Percentiles rank a stretch among this genome's conserved stretches.
Evolutionary conservation across 2,888 invertebrate species (phyloP).

Genomic region (Caenorhabditis virilis): DNA sequence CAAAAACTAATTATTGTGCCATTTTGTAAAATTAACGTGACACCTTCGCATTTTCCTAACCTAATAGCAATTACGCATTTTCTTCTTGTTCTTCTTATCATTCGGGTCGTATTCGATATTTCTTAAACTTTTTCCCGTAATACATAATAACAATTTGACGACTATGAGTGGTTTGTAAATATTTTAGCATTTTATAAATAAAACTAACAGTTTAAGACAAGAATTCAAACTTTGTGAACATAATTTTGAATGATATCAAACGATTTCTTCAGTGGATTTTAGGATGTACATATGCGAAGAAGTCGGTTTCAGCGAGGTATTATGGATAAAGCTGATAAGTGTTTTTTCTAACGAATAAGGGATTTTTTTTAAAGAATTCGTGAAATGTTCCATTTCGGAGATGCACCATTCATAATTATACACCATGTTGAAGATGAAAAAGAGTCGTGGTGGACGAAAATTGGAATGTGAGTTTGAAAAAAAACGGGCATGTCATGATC

Average conservation of each 20-base stretch:
- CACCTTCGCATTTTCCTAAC: too few relatives aligned
- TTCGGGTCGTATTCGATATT: too few relatives aligned
- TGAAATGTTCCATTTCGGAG: conserved; percentile 13
- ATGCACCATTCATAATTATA: conserved; percentile 23
- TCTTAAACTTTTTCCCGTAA: too few relatives aligned
- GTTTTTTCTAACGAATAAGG: neutral
- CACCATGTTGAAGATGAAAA: too few relatives aligned
- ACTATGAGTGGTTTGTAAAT: neutral
- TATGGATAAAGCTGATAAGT: neutral
- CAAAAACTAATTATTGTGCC: neutral
- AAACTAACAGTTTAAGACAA: neutral
- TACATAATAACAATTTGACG: too few relatives aligned
- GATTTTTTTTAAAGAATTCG: neutral
- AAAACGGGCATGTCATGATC: too few relatives aligned
- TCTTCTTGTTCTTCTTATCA: too few relatives aligned
- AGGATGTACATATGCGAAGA: conserved; percentile 32
- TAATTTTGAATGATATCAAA: conserved; percentile 6
- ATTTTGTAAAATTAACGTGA: too few relatives aligned
- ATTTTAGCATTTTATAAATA: neutral
- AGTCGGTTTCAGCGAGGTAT: conserved; percentile 16
- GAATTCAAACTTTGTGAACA: neutral
- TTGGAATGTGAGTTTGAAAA: too few relatives aligned
- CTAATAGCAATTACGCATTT: too few relatives aligned
- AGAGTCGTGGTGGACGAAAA: conserved; percentile 22
- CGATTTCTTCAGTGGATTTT: conserved; percentile 33